Evolutionary conservation across 2,797 vertebrate species (phyloP).

Genomic region (Brachymystax lenok): DNA sequence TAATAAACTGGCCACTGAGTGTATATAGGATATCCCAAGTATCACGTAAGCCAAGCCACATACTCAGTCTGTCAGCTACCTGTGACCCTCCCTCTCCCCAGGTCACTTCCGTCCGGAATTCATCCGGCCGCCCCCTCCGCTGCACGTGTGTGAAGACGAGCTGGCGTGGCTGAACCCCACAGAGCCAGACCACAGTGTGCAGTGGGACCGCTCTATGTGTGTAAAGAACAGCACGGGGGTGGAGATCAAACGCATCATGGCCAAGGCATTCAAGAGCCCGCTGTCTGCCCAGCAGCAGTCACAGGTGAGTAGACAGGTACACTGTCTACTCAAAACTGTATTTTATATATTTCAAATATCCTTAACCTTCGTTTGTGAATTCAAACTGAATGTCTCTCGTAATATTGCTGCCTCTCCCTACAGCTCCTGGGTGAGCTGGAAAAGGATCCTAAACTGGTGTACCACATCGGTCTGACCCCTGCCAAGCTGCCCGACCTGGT

Average conservation of each 20-base stretch:
- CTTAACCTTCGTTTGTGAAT: neutral
- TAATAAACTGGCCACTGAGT: no score
- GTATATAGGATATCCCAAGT: neutral
- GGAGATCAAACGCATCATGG: constrained; percentile 97
- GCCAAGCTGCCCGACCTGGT: constrained; percentile 95
- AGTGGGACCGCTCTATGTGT: constrained; percentile 98
- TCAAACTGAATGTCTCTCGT: neutral
- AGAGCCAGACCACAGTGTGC: constrained; percentile 90
- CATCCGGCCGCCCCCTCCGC: constrained; percentile 92
- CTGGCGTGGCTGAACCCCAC: constrained; percentile 94
- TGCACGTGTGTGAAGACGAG: constrained; percentile 95
- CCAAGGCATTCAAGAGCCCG: constrained; percentile 98
- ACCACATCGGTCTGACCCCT: constrained; percentile 94
- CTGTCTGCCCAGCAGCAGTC: constrained; percentile 93
- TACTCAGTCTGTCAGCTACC: neutral
- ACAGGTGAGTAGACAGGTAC: constrained; percentile 75
- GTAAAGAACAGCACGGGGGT: constrained; percentile 94
- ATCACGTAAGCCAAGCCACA: neutral
- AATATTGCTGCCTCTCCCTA: constrained; percentile 1
- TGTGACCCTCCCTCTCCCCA: constrained; percentile 45
- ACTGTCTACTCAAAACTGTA: constrained; percentile 2
- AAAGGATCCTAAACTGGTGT: constrained; percentile 96
- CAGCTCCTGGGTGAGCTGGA: constrained; percentile 95
- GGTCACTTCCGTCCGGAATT: constrained; percentile 98
- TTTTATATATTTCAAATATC: neutral